Conservation (phyloP, 2,113 vertebrate genomes). For the Dicentrarchus labrax region DNA sequence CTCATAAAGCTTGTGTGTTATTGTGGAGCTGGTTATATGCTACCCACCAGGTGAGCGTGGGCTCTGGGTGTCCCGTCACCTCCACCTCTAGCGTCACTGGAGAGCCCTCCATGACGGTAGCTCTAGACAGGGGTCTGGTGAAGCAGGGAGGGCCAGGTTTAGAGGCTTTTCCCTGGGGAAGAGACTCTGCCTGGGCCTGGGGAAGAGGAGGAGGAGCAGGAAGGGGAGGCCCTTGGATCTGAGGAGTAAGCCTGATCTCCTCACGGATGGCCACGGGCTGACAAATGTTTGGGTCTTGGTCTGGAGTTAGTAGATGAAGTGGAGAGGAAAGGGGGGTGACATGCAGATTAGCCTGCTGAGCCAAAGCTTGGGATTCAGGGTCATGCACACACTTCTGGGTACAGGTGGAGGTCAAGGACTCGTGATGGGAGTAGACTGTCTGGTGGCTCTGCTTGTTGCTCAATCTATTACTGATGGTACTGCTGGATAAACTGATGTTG, state of each 20-base stretch:
- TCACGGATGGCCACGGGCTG: constrained; percentile 86
- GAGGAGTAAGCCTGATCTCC: constrained; percentile 87
- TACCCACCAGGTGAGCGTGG: constrained; percentile 97
- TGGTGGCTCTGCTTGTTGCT: constrained; percentile 54
- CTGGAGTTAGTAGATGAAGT: constrained; percentile 80
- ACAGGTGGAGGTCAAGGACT: constrained; percentile 66
- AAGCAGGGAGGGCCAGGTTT: constrained; percentile 78
- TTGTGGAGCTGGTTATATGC: constrained; percentile 87
- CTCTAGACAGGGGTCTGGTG: constrained; percentile 91
- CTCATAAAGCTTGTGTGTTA: constrained; percentile 70
- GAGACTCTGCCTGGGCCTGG: constrained; percentile 79
- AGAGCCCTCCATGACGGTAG: constrained; percentile 92
- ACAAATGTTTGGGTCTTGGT: constrained; percentile 84
- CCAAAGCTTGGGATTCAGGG: constrained; percentile 67
- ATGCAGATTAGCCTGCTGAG: constrained; percentile 86
- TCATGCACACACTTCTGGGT: constrained; percentile 88
- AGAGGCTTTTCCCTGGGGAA: constrained; percentile 67
- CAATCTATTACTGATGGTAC: constrained; percentile 7
- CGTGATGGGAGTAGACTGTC: constrained; percentile 76
- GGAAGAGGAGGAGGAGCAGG: constrained; percentile 33
- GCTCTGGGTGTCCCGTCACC: constrained; percentile 93
- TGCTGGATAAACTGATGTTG: constrained; percentile 17
- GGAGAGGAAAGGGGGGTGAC: constrained; percentile 80
- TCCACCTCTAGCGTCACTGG: constrained; percentile 96
- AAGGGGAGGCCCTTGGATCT: constrained; percentile 84